These are phyloP conservation scores for Plectropomus leopardus DNA, from an alignment of 2,113 vertebrate genomes.

Conservation along the genomic window DNA sequence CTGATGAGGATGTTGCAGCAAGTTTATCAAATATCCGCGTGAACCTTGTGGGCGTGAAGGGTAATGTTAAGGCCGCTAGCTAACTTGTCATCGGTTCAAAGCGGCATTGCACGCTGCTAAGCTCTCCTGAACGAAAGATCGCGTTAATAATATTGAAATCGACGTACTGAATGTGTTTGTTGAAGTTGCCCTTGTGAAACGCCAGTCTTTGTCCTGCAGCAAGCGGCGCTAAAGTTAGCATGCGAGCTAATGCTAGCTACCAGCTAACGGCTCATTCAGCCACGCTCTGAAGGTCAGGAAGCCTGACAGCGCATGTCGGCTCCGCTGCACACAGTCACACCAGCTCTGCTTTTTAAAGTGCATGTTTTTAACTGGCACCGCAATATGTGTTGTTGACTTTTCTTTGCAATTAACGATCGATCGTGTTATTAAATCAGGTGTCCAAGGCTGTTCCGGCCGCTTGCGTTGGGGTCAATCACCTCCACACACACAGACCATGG, in stretches of 20 bases:
- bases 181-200: slow-evolving; percentile 53
- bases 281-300: slow-evolving; percentile 85
- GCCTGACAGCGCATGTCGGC: slow-evolving; percentile 59
- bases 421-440: slow-evolving; percentile 81
- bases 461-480: slow-evolving; percentile 92
- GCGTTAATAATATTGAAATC: fast-evolving
- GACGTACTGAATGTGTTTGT: not conserved
- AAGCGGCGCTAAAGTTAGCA: slow-evolving; percentile 38
- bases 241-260: slow-evolving; percentile 57
- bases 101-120: no score
- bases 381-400: not conserved
- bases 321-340: not conserved
- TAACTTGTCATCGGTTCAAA: not conserved
- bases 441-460: slow-evolving; percentile 91
- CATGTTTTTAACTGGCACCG: not conserved
- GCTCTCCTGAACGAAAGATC: fast-evolving
- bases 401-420: not conserved
- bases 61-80: slow-evolving; percentile 65
- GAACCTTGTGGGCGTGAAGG: slow-evolving; percentile 63
- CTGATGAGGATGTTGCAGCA: not conserved
- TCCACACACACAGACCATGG: slow-evolving; percentile 88
- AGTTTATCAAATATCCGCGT: slow-evolving; percentile 7
- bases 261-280: slow-evolving; percentile 67
- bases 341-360: not conserved
- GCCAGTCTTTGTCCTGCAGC: not conserved